phyloP scores from a whole-genome alignment of 2,888 invertebrate species.

The Synergus itoensis region DNA sequence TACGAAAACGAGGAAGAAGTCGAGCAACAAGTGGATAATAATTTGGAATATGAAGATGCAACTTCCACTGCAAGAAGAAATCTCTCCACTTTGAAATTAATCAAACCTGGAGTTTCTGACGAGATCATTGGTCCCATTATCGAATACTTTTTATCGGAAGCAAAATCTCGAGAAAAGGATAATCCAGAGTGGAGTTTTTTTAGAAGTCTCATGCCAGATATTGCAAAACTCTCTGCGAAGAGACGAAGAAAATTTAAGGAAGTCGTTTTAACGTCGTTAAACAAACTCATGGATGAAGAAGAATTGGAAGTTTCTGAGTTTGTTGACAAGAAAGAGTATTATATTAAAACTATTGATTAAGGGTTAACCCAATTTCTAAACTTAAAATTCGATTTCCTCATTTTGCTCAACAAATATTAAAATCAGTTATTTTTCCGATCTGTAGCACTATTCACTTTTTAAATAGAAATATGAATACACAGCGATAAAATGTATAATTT shows the following conservation, averaged over 20 bases:
- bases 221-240: conserved; percentile 31
- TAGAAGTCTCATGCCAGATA: conserved; percentile 28
- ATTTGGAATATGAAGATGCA: conserved; percentile 30
- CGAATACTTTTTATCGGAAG: conserved; percentile 16
- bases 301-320: conserved; percentile 8
- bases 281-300: conserved; percentile 25
- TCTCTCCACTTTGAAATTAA: neutral
- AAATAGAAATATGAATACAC: too few relatives aligned
- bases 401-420: too few relatives aligned
- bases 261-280: conserved; percentile 17
- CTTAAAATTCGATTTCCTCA: too few relatives aligned
- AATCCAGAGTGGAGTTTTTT: conserved; percentile 36
- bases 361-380: neutral
- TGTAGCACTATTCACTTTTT: too few relatives aligned
- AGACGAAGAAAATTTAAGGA: conserved; percentile 42
- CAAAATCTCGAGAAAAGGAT: conserved; percentile 8
- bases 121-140: conserved; percentile 13
- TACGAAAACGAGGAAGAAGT: conserved; percentile 30
- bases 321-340: neutral
- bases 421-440: too few relatives aligned
- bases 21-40: conserved; percentile 4
- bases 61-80: neutral
- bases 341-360: neutral
- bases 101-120: conserved; percentile 9
- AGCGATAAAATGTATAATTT: too few relatives aligned